Base-by-base conservation (phyloP, 2,113 vertebrate genomes). In the Scomber scombrus region DNA sequence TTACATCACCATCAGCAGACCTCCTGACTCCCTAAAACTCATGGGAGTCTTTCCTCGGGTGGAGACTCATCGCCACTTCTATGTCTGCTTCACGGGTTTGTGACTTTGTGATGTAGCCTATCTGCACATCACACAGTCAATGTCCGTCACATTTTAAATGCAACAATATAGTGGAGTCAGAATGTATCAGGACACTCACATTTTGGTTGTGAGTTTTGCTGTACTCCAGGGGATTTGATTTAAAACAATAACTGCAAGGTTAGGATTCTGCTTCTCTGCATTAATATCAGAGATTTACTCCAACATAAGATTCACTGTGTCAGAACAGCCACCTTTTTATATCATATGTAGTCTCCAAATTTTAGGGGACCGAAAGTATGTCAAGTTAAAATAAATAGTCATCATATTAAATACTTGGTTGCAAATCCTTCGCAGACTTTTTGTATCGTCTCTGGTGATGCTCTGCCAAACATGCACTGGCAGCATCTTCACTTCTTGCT, bases 1-100 rank as follows among this genome's bases (percentile, higher is more conserved):
- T 76, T 14, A 14, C 71, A 90, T 91, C 85, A 82, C 43, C 54
- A 18, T 90, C 91, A 92, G 74, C 46, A 26, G 57, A 66, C 78
- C 72, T 82, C 78, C 51, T 57, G 64, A 68, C 57, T 76, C 67
- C 49, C n/a, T n/a, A 69, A 66, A 19, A 26, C 75, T 79, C 80
- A 26, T 54, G 13, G 77, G 76, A 87, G 73, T 69, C 75, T 83
- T 19, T 81, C 63, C 56, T 75, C 78, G 66, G 79, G 86, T 82
- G 78, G 40, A 80, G 63, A 63, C 72, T 52, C 23, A 0, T 49
- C 70, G 71, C 80, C 83, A 11, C 29, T 3, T 3, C 16, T 4
- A 11, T 34, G 18, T 71, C 71, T 18, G 47, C 62, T 66, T 71
- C 51, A 45, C 56, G 2, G 50, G 65, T 60, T 26, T 19, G 51